phyloP scores from a whole-genome alignment of 2,888 invertebrate species.

The Amblyteles armatorius region DNA sequence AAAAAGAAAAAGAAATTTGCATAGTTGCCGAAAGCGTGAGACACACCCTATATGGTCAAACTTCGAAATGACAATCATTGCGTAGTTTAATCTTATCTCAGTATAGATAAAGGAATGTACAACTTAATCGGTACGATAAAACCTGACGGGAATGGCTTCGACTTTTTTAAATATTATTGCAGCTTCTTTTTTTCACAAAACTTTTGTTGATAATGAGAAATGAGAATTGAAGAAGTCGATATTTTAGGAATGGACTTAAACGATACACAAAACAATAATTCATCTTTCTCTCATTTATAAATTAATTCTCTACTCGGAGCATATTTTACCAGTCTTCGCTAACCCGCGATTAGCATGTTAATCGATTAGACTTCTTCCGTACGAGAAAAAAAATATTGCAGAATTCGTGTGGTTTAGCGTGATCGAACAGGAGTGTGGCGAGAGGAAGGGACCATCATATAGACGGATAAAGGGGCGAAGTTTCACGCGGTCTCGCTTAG shows the following conservation, averaged over 20 bases:
- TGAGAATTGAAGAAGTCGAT: neutral
- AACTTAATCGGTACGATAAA: neutral
- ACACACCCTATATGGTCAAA: neutral
- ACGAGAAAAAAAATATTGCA: neutral
- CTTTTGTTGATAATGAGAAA: neutral
- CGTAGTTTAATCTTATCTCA: neutral
- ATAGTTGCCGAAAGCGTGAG: conserved; percentile 44
- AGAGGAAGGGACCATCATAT: conserved; percentile 23
- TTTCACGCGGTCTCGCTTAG: conserved; percentile 64
- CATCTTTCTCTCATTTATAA: conserved; percentile 48
- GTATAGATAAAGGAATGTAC: neutral
- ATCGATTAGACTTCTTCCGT: conserved; percentile 55
- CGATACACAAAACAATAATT: conserved; percentile 34
- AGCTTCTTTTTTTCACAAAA: neutral
- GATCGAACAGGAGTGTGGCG: conserved; percentile 40
- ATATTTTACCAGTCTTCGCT: conserved; percentile 56
- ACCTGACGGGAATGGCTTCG: neutral
- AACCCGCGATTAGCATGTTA: conserved; percentile 65
- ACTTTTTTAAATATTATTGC: neutral
- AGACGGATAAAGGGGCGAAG: conserved; percentile 42
- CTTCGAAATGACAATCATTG: neutral
- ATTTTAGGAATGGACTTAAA: neutral
- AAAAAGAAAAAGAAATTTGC: conserved; percentile 5
- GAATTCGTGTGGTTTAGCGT: conserved; percentile 23
- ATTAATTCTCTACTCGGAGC: conserved; percentile 41